Evolutionary conservation across 2,113 vertebrate species (phyloP).

Genomic region (Noctilio leporinus): DNA sequence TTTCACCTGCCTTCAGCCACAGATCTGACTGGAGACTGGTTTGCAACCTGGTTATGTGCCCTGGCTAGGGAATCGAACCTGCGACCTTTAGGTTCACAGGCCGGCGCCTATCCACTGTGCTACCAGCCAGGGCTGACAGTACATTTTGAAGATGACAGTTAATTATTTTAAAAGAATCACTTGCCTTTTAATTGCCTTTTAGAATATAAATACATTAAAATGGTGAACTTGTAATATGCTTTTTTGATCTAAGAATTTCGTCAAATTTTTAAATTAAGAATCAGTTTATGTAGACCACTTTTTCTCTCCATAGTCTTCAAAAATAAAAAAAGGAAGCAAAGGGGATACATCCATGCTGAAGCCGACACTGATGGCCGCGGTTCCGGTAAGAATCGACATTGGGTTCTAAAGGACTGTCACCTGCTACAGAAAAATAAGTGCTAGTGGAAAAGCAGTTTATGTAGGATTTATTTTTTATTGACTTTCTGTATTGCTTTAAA

Average conservation of each 20-base stretch:
- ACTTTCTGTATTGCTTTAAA: not conserved
- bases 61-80: too few species aligned
- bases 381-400: slow-evolving; percentile 85
- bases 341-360: slow-evolving; percentile 90
- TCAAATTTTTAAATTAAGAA: slow-evolving; percentile 6
- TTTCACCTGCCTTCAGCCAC: too few species aligned
- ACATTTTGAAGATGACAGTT: not conserved
- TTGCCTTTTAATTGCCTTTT: slow-evolving; percentile 27
- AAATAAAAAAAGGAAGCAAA: slow-evolving; percentile 97
- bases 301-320: slow-evolving; percentile 87
- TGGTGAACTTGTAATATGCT: not conserved
- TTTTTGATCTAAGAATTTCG: not conserved
- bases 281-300: not conserved
- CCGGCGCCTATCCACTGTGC: too few species aligned
- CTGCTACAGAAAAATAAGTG: not conserved
- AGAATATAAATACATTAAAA: not conserved
- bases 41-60: too few species aligned
- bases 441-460: not conserved
- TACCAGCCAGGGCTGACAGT: too few species aligned
- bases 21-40: too few species aligned
- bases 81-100: too few species aligned
- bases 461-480: not conserved
- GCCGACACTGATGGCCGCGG: slow-evolving; percentile 95
- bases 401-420: too few species aligned
- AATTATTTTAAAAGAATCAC: not conserved